Evolutionary conservation across 2,113 vertebrate species (phyloP), one percentile per base, ranked within the genome.

Genomic region (Lycaon pictus): DNA sequence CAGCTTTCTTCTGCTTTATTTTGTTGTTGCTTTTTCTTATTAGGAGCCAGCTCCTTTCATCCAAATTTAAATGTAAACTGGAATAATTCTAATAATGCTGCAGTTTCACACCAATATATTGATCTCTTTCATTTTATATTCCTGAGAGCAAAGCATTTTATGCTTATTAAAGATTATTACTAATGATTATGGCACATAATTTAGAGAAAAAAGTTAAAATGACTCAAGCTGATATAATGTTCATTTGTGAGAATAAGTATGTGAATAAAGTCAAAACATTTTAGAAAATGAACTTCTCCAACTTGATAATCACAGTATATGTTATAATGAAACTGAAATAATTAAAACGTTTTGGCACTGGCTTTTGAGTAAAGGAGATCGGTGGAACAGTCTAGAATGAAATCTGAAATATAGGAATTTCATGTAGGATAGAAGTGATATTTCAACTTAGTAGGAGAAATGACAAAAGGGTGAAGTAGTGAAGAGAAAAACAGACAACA

Each of bases 101-200:
- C 12, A 83, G 11, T 55, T 93, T 94, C 82, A 72, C 16, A 76
- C 55, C 53, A 94, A 71, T 94, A 53, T 84, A 67, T 80, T 96
- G 74, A 97, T 77, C 13, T 3, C 19, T 69, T 97, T 71, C 60
- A 56, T 85, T 88, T 71, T 95, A 22, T 48, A 90, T 96, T 93
- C 88, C 85, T 62, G 43, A 94, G 48, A 92, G 2, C 12, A 71
- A 62, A 71, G 12, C 11, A 55, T 91, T 95, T 89, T 87, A 84
- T 35, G 37, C 35, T 83, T 69, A 43, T 93, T 67, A 84, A 96
- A 48, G 89, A 55, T 65, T 67, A 88, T 32, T 93, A 62, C 67
- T 90, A 43, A 81, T 71, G n/a, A 56, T 12, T n/a, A 53, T 88
- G 60, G 19, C 69, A 89, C 37, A 83, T 5, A 82, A 19, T 32